A percentile compares a stretch with the other conserved stretches of the same genome.
These are phyloP conservation scores for Orius insidiosus DNA, from an alignment of 1,140 invertebrate genomes.

Conservation along the genomic window DNA sequence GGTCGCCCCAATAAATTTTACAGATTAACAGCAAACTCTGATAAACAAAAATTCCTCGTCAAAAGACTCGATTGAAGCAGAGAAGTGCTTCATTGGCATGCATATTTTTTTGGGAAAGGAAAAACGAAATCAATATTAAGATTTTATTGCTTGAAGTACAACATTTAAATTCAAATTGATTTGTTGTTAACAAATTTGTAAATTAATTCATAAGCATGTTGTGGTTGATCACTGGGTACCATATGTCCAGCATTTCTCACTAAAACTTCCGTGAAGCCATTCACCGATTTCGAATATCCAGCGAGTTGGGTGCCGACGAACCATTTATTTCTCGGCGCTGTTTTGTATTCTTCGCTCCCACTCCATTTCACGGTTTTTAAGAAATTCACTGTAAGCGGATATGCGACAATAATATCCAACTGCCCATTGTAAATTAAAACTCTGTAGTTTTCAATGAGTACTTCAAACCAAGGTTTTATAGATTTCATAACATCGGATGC, in stretches of 20 bases:
- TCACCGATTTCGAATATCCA: conserved; percentile 16
- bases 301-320: conserved; percentile 10
- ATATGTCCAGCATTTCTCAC: conserved; percentile 45
- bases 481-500: conserved; percentile 67
- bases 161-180: conserved; percentile 17
- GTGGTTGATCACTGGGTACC: conserved; percentile 43
- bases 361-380: conserved; percentile 41
- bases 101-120: too few relatives aligned
- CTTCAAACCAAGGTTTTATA: conserved; percentile 52
- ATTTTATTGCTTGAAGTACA: too few relatives aligned
- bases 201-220: conserved; percentile 31
- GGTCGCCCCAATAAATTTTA: too few relatives aligned
- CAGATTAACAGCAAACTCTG: too few relatives aligned
- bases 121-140: too few relatives aligned
- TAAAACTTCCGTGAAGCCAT: conserved; percentile 37
- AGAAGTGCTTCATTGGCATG: too few relatives aligned
- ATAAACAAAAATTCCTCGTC: too few relatives aligned
- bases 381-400: conserved; percentile 56
- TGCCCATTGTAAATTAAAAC: conserved; percentile 58
- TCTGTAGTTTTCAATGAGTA: conserved; percentile 45
- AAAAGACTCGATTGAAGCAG: too few relatives aligned
- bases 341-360: conserved; percentile 42
- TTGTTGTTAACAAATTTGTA: conserved; percentile 16
- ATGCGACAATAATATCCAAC: conserved; percentile 68
- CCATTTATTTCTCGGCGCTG: conserved; percentile 30